Evolutionary conservation across 1,140 invertebrate species (phyloP).

Genomic region (Formica selysi): DNA sequence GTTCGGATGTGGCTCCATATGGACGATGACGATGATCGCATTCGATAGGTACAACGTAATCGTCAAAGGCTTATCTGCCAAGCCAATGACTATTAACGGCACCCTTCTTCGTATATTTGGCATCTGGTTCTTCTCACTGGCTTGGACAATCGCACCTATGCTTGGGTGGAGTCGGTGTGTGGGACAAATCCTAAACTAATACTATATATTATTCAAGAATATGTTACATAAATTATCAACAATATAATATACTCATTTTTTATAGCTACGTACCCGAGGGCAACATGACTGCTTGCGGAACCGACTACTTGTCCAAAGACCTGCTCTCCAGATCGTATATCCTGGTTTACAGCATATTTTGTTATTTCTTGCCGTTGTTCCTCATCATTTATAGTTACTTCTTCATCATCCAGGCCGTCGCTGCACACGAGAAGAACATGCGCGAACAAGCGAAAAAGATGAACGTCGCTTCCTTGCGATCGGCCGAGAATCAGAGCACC

Average conservation of each 20-base stretch:
- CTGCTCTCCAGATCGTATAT: conserved; percentile 90
- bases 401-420: conserved; percentile 92
- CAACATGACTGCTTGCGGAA: conserved; percentile 94
- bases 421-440: conserved; percentile 93
- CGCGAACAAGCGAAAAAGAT: conserved; percentile 94
- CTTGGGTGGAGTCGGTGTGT: conserved; percentile 93
- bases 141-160: conserved; percentile 91
- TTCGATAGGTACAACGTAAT: conserved; percentile 95
- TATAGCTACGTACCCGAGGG: conserved; percentile 94
- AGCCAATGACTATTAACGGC: conserved; percentile 90
- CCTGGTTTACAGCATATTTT: conserved; percentile 90
- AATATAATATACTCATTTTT: not conserved
- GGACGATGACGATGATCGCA: conserved; percentile 94
- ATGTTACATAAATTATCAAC: not conserved
- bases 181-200: not conserved
- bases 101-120: conserved; percentile 90
- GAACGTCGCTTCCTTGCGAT: conserved; percentile 93
- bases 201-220: not conserved
- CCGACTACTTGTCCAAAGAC: conserved; percentile 92
- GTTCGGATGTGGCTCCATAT: conserved; percentile 93
- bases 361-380: conserved; percentile 91
- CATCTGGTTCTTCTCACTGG: conserved; percentile 90
- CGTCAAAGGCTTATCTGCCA: conserved; percentile 91
- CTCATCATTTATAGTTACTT: conserved; percentile 93
- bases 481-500: conserved; percentile 89